Conservation (phyloP, 2,113 vertebrate genomes). For the Parus major region DNA sequence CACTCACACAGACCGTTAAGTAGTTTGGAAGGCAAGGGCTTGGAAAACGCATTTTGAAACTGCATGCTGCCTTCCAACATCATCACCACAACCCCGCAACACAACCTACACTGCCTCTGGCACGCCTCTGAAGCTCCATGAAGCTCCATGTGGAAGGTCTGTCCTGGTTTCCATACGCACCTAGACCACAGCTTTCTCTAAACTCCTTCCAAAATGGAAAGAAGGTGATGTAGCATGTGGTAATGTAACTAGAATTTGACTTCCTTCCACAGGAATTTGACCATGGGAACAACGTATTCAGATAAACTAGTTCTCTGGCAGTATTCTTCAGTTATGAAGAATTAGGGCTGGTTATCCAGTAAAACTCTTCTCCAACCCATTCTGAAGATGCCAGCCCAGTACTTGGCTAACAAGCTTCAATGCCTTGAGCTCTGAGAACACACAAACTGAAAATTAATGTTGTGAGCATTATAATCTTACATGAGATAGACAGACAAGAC, state of each 20-base stretch:
- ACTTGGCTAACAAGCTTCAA: neutral
- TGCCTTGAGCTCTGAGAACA: neutral
- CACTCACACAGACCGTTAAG: fast-evolving
- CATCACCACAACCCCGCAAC: neutral
- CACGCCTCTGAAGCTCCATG: fast-evolving
- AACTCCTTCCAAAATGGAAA: neutral
- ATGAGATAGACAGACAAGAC: neutral
- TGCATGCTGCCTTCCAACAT: neutral
- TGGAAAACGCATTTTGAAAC: neutral
- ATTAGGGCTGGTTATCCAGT: neutral
- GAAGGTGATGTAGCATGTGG: neutral
- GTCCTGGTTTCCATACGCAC: neutral
- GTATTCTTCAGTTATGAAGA: neutral
- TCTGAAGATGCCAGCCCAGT: neutral
- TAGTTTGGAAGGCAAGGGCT: neutral
- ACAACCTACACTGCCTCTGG: neutral
- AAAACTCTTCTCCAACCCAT: neutral
- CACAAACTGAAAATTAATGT: neutral
- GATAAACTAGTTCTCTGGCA: neutral
- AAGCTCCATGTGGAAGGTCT: neutral
- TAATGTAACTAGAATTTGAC: neutral
- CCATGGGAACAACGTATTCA: neutral
- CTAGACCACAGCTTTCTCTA: neutral
- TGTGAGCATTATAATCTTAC: neutral
- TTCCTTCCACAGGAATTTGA: neutral